These are phyloP conservation scores for Spea bombifrons DNA, from an alignment of 2,113 vertebrate species.

Conservation along the genomic window DNA sequence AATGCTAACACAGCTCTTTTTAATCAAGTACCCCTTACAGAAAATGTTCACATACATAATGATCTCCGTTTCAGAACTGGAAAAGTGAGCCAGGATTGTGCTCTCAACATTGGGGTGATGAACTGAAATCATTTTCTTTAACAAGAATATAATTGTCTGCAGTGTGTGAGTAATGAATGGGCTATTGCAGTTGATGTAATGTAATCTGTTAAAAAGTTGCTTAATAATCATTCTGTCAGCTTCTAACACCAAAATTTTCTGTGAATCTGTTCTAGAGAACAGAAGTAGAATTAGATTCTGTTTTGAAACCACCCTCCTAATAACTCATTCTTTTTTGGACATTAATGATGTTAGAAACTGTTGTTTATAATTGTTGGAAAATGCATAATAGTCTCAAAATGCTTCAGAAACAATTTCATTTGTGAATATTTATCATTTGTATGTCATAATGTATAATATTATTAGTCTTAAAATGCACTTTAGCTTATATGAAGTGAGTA, in stretches of 20 bases:
- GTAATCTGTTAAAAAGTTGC: slow-evolving; percentile 26
- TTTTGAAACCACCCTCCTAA: not conserved
- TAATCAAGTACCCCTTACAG: slow-evolving; percentile 26
- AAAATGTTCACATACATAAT: slow-evolving; percentile 30
- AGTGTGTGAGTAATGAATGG: slow-evolving; percentile 34
- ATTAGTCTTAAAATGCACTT: no score
- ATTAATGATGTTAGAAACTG: not conserved
- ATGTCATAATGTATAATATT: no score
- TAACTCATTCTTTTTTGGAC: not conserved
- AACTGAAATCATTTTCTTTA: slow-evolving; percentile 36
- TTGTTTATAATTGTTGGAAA: no score
- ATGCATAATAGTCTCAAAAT: no score
- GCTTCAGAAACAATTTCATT: no score
- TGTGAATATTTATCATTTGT: no score
- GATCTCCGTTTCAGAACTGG: slow-evolving; percentile 11
- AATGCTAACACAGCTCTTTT: slow-evolving; percentile 29
- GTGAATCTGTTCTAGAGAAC: not conserved
- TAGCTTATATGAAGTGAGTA: no score
- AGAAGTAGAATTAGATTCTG: not conserved
- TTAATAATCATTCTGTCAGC: slow-evolving; percentile 17
- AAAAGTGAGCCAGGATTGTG: not conserved
- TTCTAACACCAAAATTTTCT: not conserved
- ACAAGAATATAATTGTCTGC: slow-evolving; percentile 37
- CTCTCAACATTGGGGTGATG: slow-evolving; percentile 19
- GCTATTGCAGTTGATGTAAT: slow-evolving; percentile 35